Evolutionary conservation across 2,113 vertebrate genomes (phyloP).

Genomic region (Astur gentilis): DNA sequence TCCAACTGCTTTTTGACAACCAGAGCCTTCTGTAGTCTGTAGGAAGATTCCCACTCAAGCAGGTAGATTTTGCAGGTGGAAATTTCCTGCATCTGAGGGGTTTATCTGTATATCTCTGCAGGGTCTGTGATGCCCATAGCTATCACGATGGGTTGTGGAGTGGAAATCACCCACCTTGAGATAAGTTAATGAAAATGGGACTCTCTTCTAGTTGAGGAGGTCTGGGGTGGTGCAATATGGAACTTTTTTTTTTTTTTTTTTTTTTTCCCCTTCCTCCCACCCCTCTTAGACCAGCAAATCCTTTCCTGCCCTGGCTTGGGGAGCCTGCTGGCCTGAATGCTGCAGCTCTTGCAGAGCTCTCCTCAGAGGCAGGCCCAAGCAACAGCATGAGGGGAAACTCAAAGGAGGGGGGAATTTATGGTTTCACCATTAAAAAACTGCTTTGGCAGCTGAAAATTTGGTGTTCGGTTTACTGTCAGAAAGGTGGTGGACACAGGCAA

Average conservation of each 20-base stretch:
- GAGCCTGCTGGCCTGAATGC: accelerated
- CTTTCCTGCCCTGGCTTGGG: neutral
- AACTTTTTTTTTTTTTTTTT: too few species aligned
- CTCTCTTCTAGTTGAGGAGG: neutral
- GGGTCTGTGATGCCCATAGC: neutral
- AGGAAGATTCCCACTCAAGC: neutral
- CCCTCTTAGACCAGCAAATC: neutral
- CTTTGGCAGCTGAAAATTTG: neutral
- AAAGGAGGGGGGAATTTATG: neutral
- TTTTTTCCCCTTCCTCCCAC: too few species aligned
- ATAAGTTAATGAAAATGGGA: neutral
- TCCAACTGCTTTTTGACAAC: neutral
- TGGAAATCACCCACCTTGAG: neutral
- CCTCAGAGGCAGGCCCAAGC: neutral
- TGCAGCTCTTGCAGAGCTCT: neutral
- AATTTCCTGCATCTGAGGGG: neutral
- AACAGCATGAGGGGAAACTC: neutral
- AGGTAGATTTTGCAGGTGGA: neutral
- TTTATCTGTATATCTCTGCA: neutral
- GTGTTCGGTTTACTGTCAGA: neutral
- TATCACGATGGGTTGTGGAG: neutral
- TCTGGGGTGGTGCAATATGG: neutral
- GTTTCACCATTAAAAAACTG: neutral
- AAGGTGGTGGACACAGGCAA: neutral
- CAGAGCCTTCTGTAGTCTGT: neutral